Evolutionary conservation across 1,140 invertebrate genomes (phyloP).

Genomic region (Lasaia peninsularis): DNA sequence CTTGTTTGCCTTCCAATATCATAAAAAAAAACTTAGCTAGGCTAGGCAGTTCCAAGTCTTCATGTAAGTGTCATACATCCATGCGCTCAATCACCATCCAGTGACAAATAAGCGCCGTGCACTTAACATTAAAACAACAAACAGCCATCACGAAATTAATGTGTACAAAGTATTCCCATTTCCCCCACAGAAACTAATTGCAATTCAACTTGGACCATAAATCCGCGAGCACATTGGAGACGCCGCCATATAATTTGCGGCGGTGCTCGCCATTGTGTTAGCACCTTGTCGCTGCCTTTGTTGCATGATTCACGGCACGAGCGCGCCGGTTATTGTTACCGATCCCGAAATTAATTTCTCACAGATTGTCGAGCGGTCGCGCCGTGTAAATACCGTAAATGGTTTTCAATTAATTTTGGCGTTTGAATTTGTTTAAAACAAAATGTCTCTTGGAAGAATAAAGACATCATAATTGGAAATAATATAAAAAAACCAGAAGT

Average conservation of each 20-base stretch:
- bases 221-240: conserved; percentile 37
- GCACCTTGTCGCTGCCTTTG: conserved; percentile 51
- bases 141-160: conserved; percentile 27
- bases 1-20: too few species aligned
- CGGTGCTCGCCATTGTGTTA: conserved; percentile 46
- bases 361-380: conserved; percentile 27
- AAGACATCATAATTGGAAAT: too few species aligned
- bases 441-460: too few species aligned
- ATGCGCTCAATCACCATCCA: not conserved
- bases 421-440: conserved; percentile 3
- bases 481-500: too few species aligned
- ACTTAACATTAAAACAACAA: not conserved
- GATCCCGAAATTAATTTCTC: conserved; percentile 59
- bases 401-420: conserved; percentile 15
- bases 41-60: too few species aligned
- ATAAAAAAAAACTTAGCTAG: too few species aligned
- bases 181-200: conserved; percentile 54
- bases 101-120: not conserved
- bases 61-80: too few species aligned
- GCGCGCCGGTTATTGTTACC: conserved; percentile 48
- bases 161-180: conserved; percentile 20
- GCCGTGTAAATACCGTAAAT: conserved; percentile 26
- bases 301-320: conserved; percentile 48
- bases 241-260: conserved; percentile 29
- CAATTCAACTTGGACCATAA: conserved; percentile 59